Evolutionary conservation across 2,888 invertebrate species (phyloP), one percentile per base, ranked within the genome.

Genomic region (Tetheella fluctuosa): DNA sequence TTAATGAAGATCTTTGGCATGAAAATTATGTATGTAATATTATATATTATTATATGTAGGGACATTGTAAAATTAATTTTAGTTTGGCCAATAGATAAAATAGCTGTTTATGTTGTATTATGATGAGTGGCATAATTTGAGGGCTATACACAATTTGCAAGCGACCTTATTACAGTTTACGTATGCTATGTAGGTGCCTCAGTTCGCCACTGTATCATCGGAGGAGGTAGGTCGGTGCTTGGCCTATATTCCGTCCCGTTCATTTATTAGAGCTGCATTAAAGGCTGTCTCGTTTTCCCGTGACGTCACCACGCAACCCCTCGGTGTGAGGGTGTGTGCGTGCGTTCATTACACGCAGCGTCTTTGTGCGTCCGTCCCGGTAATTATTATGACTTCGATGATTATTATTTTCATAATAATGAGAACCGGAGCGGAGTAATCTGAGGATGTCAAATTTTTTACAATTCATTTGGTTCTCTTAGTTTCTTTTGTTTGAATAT

Each of bases 151-250:
- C 69, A 68, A 74, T 76, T 70, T 76, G 69, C 59, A 65, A 71
- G 64, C 79, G 83, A 80, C 84, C 84, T 81, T 85, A 84, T 86
- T 85, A 84, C 87, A 80, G 84, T 80, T 79, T 79, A 67, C 78
- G 73, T 71, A 48, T 20, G 20, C 48, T 48, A 76, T 81, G 80
- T 88, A 83, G 86, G 81, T 85, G 85, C 77, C 79, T 75, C 39
- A n/a, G 39, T 10, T 39, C 74, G 84, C 81, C 79, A 83, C 83
- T 83, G 88, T 90, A 86, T 84, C 84, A 83, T 80, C 78, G 77
- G 84, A 89, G 48, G n/a, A 48, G 91, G 89, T 90, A 88, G 91
- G 91, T 90, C 91, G 90, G 89, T 84, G 87, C 89, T 90, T 92
- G 92, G 81, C 92, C 92, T 93, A 93, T 90, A 91, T 93, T 92